Conservation (phyloP, 2,113 vertebrate species). For the Leiothrix lutea region DNA sequence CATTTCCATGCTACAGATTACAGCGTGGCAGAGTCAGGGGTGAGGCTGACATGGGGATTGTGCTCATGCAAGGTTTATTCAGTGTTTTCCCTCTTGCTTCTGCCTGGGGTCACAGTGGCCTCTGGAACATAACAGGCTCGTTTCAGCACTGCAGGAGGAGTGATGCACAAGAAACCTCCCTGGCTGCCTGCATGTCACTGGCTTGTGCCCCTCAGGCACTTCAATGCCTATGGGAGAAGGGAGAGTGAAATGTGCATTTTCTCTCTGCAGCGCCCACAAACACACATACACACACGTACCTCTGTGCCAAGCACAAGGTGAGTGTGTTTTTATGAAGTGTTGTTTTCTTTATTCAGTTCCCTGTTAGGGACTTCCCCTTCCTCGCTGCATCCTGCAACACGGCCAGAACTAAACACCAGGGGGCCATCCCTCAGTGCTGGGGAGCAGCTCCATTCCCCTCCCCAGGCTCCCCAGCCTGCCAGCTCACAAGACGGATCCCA, state of each 20-base stretch:
- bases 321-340: background rate
- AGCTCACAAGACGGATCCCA: background rate
- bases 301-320: background rate
- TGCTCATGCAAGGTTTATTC: background rate
- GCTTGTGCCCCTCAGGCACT: background rate
- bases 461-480: background rate
- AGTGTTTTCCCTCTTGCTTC: background rate
- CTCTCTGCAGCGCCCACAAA: background rate
- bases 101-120: background rate
- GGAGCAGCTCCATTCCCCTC: background rate
- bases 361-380: background rate
- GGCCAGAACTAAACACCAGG: background rate
- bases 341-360: background rate
- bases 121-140: background rate
- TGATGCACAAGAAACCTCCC: background rate
- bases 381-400: fast-evolving
- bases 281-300: background rate
- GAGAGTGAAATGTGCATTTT: background rate
- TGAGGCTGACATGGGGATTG: background rate
- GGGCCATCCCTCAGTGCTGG: background rate
- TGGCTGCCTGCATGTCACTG: background rate
- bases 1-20: background rate
- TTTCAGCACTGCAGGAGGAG: background rate
- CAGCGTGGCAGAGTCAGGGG: background rate
- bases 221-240: background rate